These are phyloP conservation scores for Nesogale talazaci DNA, from an alignment of 2,113 vertebrate genomes.

Conservation along the genomic window DNA sequence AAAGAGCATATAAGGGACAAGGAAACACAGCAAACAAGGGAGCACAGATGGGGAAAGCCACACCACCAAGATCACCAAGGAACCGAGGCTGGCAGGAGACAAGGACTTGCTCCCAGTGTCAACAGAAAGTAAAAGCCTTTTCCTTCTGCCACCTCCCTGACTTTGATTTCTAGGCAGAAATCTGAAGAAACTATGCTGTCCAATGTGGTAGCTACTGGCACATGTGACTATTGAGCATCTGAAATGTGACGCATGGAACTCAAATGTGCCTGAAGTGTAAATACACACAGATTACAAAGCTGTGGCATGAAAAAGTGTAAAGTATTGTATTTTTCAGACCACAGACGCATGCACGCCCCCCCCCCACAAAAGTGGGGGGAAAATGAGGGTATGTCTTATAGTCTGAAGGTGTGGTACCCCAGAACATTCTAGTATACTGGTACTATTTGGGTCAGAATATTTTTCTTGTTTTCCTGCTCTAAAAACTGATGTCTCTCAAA, in stretches of 20 bases:
- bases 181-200: conserved; percentile 91
- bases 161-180: conserved; percentile 86
- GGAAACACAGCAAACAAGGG: not conserved
- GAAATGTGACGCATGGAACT: not conserved
- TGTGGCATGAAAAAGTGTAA: conserved; percentile 19
- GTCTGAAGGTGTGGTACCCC: no score
- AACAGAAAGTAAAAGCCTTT: not conserved
- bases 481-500: no score
- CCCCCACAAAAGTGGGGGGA: no score
- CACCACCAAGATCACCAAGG: not conserved
- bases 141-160: not conserved
- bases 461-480: no score
- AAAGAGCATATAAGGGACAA: not conserved
- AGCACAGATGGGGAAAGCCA: not conserved
- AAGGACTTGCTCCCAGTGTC: not conserved
- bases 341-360: no score
- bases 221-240: not conserved
- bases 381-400: no score
- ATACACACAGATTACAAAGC: conserved; percentile 17
- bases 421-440: no score
- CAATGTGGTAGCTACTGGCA: not conserved
- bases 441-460: no score
- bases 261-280: conserved; percentile 32
- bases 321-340: not conserved
- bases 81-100: not conserved